A percentile compares a stretch with the other conserved stretches of the same genome.
These are phyloP conservation scores for Anguilla marmorata DNA, from an alignment of 2,797 vertebrate genomes.

Conservation along the genomic window DNA sequence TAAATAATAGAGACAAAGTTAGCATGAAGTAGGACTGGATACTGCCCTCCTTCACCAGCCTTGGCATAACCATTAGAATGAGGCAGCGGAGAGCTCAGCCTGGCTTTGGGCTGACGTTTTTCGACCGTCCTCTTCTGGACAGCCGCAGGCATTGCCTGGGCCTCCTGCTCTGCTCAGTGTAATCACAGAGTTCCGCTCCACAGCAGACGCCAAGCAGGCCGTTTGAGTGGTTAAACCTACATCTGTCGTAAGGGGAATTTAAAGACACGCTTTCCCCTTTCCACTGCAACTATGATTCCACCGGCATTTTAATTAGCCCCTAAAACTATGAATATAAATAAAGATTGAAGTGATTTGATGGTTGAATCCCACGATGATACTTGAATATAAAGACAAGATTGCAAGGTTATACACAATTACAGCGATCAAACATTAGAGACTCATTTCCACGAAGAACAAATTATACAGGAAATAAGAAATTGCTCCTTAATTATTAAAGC, in stretches of 20 bases:
- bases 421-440: not conserved
- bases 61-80: not conserved
- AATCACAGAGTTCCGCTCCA: not conserved
- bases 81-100: not conserved
- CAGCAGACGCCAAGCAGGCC: not conserved
- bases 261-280: not conserved
- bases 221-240: not conserved
- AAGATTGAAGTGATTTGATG: constrained; percentile 26
- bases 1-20: not conserved
- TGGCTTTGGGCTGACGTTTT: not conserved
- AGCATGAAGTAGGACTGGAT: not conserved
- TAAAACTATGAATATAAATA: constrained; percentile 30
- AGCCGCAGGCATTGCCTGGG: not conserved
- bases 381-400: constrained; percentile 25
- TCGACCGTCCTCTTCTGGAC: not conserved
- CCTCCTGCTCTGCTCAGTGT: not conserved
- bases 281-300: not conserved
- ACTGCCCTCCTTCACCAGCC: not conserved
- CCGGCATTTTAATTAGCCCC: constrained; percentile 17
- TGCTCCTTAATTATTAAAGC: constrained; percentile 30
- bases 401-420: constrained; percentile 17
- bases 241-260: constrained; percentile 17
- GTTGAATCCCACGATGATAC: constrained; percentile 24
- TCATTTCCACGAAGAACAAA: constrained; percentile 22
- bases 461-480: constrained; percentile 30